Conservation (phyloP, 2,113 vertebrate species). For the Camelus dromedarius region DNA sequence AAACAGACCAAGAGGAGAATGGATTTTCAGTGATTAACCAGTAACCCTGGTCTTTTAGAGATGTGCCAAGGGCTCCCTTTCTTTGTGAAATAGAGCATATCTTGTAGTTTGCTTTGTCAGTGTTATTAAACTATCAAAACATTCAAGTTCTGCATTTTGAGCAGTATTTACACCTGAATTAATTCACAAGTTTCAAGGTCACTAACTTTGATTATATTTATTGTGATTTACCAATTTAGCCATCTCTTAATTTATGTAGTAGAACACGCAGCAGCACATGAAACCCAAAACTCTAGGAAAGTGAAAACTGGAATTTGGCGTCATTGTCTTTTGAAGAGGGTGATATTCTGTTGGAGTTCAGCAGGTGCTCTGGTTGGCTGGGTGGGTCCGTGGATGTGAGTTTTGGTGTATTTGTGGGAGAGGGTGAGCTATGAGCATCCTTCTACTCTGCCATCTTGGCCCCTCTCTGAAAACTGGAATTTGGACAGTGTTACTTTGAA, state of each 20-base stretch:
- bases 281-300: background rate
- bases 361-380: too few species aligned
- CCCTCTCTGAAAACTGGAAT: background rate
- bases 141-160: constrained; percentile 52
- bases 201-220: constrained; percentile 63
- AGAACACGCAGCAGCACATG: background rate
- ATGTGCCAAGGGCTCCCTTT: constrained; percentile 18
- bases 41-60: constrained; percentile 44
- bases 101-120: constrained; percentile 66
- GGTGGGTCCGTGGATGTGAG: too few species aligned
- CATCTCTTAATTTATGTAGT: background rate
- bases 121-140: constrained; percentile 71
- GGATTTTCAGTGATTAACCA: constrained; percentile 62
- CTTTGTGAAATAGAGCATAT: constrained; percentile 75
- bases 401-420: too few species aligned
- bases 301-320: background rate
- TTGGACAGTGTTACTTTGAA: background rate
- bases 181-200: constrained; percentile 70
- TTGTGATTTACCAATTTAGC: constrained; percentile 47
- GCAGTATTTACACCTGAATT: constrained; percentile 68
- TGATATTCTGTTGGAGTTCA: too few species aligned
- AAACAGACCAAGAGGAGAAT: background rate
- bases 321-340: too few species aligned
- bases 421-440: too few species aligned
- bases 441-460: too few species aligned